Conservation (phyloP, 2,113 vertebrate genomes). For the Bolborhynchus lineola region DNA sequence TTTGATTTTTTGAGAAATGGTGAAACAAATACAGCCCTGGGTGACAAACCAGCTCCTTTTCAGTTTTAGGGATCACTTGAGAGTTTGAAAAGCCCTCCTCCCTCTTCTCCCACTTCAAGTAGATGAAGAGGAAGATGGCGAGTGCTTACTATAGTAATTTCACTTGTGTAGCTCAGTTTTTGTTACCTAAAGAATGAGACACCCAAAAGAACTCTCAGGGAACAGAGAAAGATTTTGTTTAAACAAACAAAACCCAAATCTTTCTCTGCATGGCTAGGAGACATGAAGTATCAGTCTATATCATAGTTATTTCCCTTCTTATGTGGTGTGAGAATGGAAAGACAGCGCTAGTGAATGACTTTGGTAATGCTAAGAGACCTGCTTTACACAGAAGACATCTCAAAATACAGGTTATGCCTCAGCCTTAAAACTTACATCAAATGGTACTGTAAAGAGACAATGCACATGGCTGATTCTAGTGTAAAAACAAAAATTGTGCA, state of each 20-base stretch:
- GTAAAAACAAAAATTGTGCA: neutral
- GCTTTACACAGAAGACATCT: neutral
- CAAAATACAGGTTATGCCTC: neutral
- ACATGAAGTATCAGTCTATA: neutral
- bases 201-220: neutral
- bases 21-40: neutral
- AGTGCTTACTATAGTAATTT: neutral
- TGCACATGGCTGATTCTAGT: neutral
- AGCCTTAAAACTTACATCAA: neutral
- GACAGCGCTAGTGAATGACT: rapidly evolving
- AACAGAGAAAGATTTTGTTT: neutral
- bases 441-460: neutral
- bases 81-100: neutral
- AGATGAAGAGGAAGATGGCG: neutral
- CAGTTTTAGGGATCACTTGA: neutral
- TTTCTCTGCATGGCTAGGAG: neutral
- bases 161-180: neutral
- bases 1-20: neutral
- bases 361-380: neutral
- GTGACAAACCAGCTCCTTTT: neutral
- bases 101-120: neutral
- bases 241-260: neutral
- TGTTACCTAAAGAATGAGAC: neutral
- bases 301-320: neutral
- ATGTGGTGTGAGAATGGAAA: neutral